Evolutionary conservation across 1,140 invertebrate genomes (phyloP).

Genomic region (Heliconius congener): DNA sequence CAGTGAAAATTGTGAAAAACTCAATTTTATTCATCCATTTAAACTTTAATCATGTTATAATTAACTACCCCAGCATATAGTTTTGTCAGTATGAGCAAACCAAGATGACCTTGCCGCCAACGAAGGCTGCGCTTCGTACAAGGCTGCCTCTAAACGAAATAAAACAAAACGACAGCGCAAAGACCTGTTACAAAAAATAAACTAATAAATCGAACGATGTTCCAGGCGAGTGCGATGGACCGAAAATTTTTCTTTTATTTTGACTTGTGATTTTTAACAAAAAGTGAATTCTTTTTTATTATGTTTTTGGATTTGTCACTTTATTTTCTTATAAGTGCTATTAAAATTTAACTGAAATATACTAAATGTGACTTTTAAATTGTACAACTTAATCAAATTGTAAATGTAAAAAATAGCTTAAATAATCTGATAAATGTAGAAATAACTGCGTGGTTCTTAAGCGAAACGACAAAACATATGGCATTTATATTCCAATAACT

Average conservation of each 20-base stretch:
- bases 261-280: conserved; percentile 23
- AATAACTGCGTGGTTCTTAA: too few relatives aligned
- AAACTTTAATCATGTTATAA: background rate
- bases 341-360: background rate
- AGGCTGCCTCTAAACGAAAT: conserved; percentile 52
- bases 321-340: background rate
- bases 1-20: background rate
- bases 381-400: background rate
- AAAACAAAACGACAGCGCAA: conserved; percentile 64
- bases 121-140: conserved; percentile 71
- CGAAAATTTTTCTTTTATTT: conserved; percentile 47
- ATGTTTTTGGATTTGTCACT: background rate
- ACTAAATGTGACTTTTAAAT: background rate
- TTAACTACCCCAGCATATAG: conserved; percentile 22
- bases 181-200: conserved; percentile 73
- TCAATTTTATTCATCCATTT: background rate
- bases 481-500: too few relatives aligned
- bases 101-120: conserved; percentile 71
- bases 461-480: too few relatives aligned
- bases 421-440: too few relatives aligned
- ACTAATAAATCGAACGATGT: conserved; percentile 56
- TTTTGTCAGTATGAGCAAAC: conserved; percentile 49
- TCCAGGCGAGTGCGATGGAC: conserved; percentile 54
- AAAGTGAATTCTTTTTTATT: background rate
- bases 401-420: too few relatives aligned